phyloP scores from a whole-genome alignment of 2,797 vertebrate species.

The Pterois miles region DNA sequence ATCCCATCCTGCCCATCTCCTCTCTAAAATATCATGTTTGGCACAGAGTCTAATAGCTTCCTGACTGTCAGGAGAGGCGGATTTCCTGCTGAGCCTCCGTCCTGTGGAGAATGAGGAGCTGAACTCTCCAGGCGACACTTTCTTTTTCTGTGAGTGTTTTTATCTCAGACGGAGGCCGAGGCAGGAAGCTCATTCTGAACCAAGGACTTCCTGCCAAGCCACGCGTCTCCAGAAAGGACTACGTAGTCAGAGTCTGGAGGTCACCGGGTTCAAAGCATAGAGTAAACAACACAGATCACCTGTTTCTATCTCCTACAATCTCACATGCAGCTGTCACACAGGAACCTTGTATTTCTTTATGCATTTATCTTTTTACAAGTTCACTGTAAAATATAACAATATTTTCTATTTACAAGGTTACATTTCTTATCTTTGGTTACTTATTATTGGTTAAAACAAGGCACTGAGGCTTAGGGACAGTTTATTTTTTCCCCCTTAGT shows the following conservation, averaged over 20 bases:
- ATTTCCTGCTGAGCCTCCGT: constrained; percentile 34
- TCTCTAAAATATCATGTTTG: neutral
- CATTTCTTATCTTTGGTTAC: neutral
- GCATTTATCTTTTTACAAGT: neutral
- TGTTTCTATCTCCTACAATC: neutral
- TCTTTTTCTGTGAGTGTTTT: constrained; percentile 25
- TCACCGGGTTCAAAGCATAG: constrained; percentile 30
- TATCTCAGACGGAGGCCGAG: constrained; percentile 24
- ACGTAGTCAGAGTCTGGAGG: constrained; percentile 23
- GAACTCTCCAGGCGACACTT: constrained; percentile 18
- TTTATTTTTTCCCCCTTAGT: no score
- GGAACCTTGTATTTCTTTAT: neutral
- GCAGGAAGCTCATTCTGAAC: constrained; percentile 65
- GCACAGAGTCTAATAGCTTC: constrained; percentile 49
- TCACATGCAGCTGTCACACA: neutral
- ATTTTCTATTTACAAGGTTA: neutral
- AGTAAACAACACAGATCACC: constrained; percentile 25
- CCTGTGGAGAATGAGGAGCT: constrained; percentile 27
- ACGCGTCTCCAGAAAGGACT: constrained; percentile 24
- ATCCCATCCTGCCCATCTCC: constrained; percentile 2
- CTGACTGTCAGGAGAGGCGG: constrained; percentile 27
- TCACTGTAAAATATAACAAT: neutral
- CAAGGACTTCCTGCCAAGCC: constrained; percentile 68
- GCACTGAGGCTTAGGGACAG: no score
- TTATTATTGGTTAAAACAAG: neutral